Base-by-base conservation (phyloP, 2,888 invertebrate species). In the Dione juno region DNA sequence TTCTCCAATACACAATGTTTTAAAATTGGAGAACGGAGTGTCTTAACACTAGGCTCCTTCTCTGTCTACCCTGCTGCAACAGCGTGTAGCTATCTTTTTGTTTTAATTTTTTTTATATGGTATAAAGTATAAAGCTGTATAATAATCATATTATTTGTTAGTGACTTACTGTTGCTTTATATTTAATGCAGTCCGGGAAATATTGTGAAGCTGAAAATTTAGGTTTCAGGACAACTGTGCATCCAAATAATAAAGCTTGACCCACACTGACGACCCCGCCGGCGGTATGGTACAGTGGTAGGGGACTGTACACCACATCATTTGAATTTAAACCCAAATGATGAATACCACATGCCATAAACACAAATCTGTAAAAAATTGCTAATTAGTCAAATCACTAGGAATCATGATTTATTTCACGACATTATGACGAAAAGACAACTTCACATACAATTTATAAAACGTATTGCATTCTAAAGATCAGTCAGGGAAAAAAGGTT, bases 201-300 rank as follows among this genome's bases (percentile, higher is more conserved):
- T 97, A 99, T 69, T 96, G 95, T 13, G 97, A 97, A 0, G 99
- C 99, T 0, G 99, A 99, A 89, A 99, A 99, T 89, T 99, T 99
- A 79, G 95, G 95, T 63, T 97, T 95, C 61, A 99, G 94, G 0
- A 96, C 97, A 61, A 97, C 95, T 0, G 98, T 97, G 71, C 96
- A 95, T 13, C 99, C 99, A 86, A 94, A 96, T 66, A 96, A 89
- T 71, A 96, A 78, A 64, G 96, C 95, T 84, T 98, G 97, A 0
- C 98, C 98, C 58, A 96, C 93, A 67, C 97, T 96, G 90, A 98
- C 95, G 67, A 97, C 95, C 11, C 99, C 98, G 16, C 98, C 99
- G 0, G 98, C 98, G 0, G 99, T 98, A 86, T 99, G 99, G 88
- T 99, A 99, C n/a, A 99, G 93, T 0, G 99, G 99, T 77, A 99